Percentiles rank a stretch among this genome's conserved stretches.
These are phyloP conservation scores for Cephus nigrinus DNA, from an alignment of 2,888 invertebrate species.

Conservation along the genomic window DNA sequence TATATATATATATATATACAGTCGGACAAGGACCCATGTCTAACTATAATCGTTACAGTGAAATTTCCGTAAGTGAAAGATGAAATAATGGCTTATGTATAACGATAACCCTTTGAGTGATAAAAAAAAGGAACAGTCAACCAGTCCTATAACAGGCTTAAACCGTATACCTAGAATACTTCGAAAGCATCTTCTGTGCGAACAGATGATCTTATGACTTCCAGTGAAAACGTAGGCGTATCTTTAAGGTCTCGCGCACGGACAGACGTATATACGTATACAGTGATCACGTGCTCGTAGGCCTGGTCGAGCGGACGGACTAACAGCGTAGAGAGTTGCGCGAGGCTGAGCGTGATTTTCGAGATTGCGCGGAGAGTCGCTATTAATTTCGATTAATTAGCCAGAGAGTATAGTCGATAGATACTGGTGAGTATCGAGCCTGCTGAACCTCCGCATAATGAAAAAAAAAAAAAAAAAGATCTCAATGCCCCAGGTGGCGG, in stretches of 20 bases:
- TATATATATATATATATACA: neutral
- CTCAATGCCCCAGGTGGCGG: neutral
- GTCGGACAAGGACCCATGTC: neutral
- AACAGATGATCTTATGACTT: neutral
- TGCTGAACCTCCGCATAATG: neutral
- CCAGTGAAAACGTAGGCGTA: neutral
- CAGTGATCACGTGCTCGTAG: neutral
- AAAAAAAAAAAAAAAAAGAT: neutral
- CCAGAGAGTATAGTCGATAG: constrained; percentile 31
- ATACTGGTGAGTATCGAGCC: neutral
- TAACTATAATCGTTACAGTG: neutral
- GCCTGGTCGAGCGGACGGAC: neutral
- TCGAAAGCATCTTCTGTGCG: neutral
- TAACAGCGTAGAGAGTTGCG: neutral
- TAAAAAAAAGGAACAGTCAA: neutral
- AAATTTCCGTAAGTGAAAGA: neutral
- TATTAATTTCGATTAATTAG: constrained; percentile 55
- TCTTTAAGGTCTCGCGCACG: neutral
- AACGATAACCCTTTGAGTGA: neutral
- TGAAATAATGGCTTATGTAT: neutral
- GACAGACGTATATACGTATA: neutral
- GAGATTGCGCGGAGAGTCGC: constrained; percentile 27
- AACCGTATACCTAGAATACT: neutral
- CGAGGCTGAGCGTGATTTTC: neutral
- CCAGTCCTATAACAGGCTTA: neutral